Percentiles rank a stretch among this genome's conserved stretches.
Evolutionary conservation across 2,113 vertebrate genomes (phyloP).

Genomic region (Dipodomys ordii): DNA sequence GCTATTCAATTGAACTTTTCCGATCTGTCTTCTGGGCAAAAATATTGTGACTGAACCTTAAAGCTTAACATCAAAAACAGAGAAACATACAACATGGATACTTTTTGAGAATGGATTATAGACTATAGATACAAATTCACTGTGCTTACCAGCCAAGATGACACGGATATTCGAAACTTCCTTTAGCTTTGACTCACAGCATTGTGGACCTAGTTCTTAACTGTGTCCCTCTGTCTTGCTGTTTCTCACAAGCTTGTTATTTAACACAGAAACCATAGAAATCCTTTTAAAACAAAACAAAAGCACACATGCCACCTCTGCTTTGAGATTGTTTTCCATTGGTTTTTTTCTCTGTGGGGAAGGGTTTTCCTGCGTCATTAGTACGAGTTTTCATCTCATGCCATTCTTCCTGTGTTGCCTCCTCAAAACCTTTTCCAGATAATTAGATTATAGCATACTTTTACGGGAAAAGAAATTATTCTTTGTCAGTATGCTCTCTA

Average conservation of each 20-base stretch:
- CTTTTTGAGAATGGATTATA: slow-evolving; percentile 20
- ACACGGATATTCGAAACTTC: neutral
- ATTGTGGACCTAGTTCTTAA: neutral
- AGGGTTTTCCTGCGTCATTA: neutral
- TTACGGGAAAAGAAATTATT: neutral
- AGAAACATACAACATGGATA: neutral
- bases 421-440: no score
- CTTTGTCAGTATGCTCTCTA: no score
- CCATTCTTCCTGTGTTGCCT: neutral
- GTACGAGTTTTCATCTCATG: neutral
- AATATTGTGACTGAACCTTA: slow-evolving; percentile 42
- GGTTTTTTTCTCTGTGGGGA: neutral
- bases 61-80: slow-evolving; percentile 26
- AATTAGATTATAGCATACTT: neutral
- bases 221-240: neutral
- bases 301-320: neutral
- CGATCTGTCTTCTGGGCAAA: neutral
- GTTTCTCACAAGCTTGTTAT: neutral
- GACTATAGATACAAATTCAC: neutral
- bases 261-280: neutral
- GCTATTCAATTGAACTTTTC: slow-evolving; percentile 7
- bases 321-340: neutral
- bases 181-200: slow-evolving; percentile 24
- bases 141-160: neutral
- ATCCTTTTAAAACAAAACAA: slow-evolving; percentile 27